A percentile compares a stretch with the other conserved stretches of the same genome.
phyloP scores from a whole-genome alignment of 2,888 invertebrate genomes.

The Erebia ligea region DNA sequence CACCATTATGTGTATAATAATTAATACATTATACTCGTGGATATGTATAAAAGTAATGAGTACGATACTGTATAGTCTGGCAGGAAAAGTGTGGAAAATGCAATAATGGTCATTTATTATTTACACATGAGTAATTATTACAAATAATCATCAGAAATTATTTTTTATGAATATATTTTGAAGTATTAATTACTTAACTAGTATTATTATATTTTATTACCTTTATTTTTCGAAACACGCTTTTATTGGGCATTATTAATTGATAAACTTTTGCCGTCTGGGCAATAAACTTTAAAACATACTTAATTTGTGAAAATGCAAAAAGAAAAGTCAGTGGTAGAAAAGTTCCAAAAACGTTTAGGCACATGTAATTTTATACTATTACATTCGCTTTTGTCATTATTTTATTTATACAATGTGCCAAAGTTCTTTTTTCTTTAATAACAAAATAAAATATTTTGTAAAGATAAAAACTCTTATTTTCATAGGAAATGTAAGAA shows the following conservation, averaged over 20 bases:
- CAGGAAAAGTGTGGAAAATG: not conserved
- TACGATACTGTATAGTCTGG: not conserved
- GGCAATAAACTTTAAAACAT: not conserved
- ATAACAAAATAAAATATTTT: not conserved
- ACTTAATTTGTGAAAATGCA: too few species aligned
- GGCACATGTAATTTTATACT: not conserved
- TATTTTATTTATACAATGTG: constrained; percentile 43
- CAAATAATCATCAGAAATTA: not conserved
- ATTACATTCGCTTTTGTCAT: constrained; percentile 3
- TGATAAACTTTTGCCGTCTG: not conserved
- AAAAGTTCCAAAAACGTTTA: too few species aligned
- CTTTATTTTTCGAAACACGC: constrained; percentile 1
- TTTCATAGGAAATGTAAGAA: constrained; percentile 23
- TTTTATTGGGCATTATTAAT: constrained; percentile 17
- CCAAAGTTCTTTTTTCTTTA: constrained; percentile 40
- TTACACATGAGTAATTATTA: not conserved
- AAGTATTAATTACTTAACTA: not conserved
- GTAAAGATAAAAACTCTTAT: not conserved
- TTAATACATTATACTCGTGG: not conserved
- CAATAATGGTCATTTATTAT: not conserved
- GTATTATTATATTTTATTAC: too few species aligned
- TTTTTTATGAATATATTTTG: constrained; percentile 8
- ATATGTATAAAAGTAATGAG: constrained; percentile 6
- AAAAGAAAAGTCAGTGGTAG: too few species aligned
- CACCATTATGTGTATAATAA: constrained; percentile 2